These are phyloP conservation scores for Phylloscopus trochiloides DNA, from an alignment of 2,113 vertebrate genomes.

Conservation along the genomic window DNA sequence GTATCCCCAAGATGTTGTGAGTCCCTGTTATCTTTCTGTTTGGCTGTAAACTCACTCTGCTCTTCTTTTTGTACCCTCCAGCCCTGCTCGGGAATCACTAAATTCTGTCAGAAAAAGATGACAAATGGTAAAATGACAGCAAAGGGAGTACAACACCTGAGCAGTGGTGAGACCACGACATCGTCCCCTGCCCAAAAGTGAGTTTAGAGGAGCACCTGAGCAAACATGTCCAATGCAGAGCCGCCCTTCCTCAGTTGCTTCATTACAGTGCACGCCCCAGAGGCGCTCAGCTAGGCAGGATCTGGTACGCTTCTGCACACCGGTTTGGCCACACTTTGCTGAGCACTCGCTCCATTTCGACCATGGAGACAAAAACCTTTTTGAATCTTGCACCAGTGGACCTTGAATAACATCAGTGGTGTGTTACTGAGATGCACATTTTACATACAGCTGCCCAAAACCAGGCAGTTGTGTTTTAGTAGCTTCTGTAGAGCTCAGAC, in stretches of 20 bases:
- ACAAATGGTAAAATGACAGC: not conserved
- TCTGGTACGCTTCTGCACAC: constrained; percentile 84
- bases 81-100: accelerated
- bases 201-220: constrained; percentile 59
- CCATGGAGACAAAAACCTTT: constrained; percentile 84
- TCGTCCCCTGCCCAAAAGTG: not conserved
- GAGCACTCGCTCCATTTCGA: constrained; percentile 89
- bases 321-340: constrained; percentile 82
- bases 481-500: not conserved
- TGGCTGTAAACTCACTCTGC: not conserved
- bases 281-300: constrained; percentile 76
- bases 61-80: not conserved
- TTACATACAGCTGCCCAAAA: not conserved
- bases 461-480: accelerated
- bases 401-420: constrained; percentile 59
- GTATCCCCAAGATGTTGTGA: not conserved
- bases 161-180: not conserved
- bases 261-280: constrained; percentile 77
- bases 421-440: not conserved
- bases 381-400: constrained; percentile 48
- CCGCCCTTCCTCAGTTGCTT: constrained; percentile 81
- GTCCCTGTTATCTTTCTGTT: not conserved
- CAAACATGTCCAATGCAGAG: constrained; percentile 83
- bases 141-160: accelerated
- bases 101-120: not conserved